These are phyloP conservation scores for Seira musarum DNA, from an alignment of 2,888 invertebrate genomes.

Conservation along the genomic window DNA sequence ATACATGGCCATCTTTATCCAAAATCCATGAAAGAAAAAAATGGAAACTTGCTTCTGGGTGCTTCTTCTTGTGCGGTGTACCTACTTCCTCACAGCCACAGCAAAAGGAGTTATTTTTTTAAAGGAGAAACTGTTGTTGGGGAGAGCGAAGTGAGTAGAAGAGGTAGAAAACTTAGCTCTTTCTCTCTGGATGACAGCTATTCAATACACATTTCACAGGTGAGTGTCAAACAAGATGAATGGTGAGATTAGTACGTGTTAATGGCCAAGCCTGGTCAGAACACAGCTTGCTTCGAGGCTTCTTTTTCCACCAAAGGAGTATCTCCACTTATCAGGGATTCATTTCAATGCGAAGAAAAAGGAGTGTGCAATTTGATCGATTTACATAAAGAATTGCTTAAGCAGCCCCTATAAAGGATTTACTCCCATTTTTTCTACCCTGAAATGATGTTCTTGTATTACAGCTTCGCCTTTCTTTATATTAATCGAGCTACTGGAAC, in stretches of 20 bases:
- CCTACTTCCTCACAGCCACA: conserved; percentile 28
- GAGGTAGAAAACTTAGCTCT: conserved; percentile 4
- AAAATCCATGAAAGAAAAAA: conserved; percentile 19
- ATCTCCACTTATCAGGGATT: neutral
- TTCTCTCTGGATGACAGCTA: conserved; percentile 44
- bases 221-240: conserved; percentile 70
- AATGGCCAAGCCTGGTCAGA: conserved; percentile 61
- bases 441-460: neutral
- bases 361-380: conserved; percentile 39
- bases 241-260: conserved; percentile 70
- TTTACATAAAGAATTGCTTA: conserved; percentile 31
- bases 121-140: conserved; percentile 1
- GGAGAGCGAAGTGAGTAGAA: conserved; percentile 33
- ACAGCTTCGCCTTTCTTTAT: neutral
- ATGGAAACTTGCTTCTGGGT: conserved; percentile 49
- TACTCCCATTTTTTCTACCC: conserved; percentile 25
- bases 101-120: conserved; percentile 16
- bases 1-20: conserved; percentile 44
- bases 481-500: neutral
- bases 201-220: conserved; percentile 66
- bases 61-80: conserved; percentile 54
- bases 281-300: conserved; percentile 4
- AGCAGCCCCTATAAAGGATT: conserved; percentile 35
- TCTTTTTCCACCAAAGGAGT: neutral
- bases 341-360: neutral